phyloP scores from a whole-genome alignment of 2,888 invertebrate species.

The Thelaira solivaga region DNA sequence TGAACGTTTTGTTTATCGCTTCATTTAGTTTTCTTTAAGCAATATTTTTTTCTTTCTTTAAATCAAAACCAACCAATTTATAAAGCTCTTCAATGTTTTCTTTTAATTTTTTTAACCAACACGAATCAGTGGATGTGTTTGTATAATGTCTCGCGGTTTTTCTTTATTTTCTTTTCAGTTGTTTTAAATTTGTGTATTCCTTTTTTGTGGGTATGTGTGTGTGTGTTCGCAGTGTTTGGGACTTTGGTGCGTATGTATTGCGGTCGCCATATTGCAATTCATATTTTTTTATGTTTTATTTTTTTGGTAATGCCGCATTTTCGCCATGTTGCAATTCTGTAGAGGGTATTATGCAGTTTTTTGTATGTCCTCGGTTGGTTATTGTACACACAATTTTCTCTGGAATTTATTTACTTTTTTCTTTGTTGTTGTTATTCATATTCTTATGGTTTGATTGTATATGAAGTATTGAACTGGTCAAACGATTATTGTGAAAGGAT shows the following conservation, averaged over 20 bases:
- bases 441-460: slow-evolving; percentile 36
- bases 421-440: neutral
- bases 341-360: slow-evolving; percentile 33
- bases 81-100: slow-evolving; percentile 48
- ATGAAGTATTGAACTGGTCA: slow-evolving; percentile 53
- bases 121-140: slow-evolving; percentile 60
- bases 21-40: too few species aligned
- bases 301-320: slow-evolving; percentile 26
- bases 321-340: slow-evolving; percentile 42
- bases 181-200: too few species aligned
- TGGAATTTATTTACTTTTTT: neutral
- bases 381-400: slow-evolving; percentile 22
- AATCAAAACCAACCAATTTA: slow-evolving; percentile 31
- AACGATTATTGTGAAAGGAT: slow-evolving; percentile 44
- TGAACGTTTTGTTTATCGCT: neutral
- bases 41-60: slow-evolving; percentile 16
- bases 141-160: slow-evolving; percentile 63
- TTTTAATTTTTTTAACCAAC: slow-evolving; percentile 50
- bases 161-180: slow-evolving; percentile 55
- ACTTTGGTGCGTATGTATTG: slow-evolving; percentile 67
- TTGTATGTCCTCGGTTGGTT: slow-evolving; percentile 15
- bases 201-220: too few species aligned
- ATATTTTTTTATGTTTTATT: slow-evolving; percentile 58
- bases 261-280: slow-evolving; percentile 76
- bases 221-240: slow-evolving; percentile 36